These are phyloP conservation scores for Colius striatus DNA, from an alignment of 2,113 vertebrate species.

Conservation along the genomic window DNA sequence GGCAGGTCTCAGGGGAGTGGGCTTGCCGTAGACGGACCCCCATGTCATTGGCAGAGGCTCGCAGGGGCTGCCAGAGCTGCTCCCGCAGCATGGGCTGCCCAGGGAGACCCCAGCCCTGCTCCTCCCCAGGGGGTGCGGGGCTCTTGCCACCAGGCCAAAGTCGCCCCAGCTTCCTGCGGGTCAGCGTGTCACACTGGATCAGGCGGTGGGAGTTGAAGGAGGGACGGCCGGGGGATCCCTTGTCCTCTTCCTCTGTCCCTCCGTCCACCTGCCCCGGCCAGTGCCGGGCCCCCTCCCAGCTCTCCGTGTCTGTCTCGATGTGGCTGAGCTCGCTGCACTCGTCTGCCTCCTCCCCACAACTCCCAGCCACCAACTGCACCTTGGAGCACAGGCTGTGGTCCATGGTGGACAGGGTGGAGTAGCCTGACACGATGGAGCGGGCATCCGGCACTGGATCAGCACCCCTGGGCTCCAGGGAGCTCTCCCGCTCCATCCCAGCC, in stretches of 20 bases:
- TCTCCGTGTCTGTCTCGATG: slow-evolving; percentile 91
- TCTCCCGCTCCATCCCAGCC: neutral
- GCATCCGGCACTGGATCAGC: slow-evolving; percentile 75
- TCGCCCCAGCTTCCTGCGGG: slow-evolving; percentile 83
- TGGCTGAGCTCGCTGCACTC: slow-evolving; percentile 91
- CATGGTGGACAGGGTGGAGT: slow-evolving; percentile 93
- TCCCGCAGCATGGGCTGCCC: slow-evolving; percentile 77
- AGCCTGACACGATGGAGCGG: slow-evolving; percentile 93
- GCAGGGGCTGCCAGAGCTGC: slow-evolving; percentile 83
- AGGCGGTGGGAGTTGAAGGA: slow-evolving; percentile 93
- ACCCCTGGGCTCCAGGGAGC: neutral
- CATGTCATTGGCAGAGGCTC: slow-evolving; percentile 86
- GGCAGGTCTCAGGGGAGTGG: slow-evolving; percentile 86
- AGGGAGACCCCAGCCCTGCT: neutral
- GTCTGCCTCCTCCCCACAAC: slow-evolving; percentile 88
- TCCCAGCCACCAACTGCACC: slow-evolving; percentile 78
- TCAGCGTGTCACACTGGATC: slow-evolving; percentile 89
- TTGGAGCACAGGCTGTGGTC: slow-evolving; percentile 86
- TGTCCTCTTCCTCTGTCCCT: neutral
- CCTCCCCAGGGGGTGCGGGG: neutral
- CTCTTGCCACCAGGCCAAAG: slow-evolving; percentile 65
- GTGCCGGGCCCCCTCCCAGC: slow-evolving; percentile 16
- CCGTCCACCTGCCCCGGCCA: neutral
- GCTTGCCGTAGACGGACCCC: slow-evolving; percentile 85
- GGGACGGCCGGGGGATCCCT: slow-evolving; percentile 70